Percentiles rank a stretch among this genome's conserved stretches.
Conservation (phyloP, 2,888 invertebrate species). For the Dolomedes plantarius region DNA sequence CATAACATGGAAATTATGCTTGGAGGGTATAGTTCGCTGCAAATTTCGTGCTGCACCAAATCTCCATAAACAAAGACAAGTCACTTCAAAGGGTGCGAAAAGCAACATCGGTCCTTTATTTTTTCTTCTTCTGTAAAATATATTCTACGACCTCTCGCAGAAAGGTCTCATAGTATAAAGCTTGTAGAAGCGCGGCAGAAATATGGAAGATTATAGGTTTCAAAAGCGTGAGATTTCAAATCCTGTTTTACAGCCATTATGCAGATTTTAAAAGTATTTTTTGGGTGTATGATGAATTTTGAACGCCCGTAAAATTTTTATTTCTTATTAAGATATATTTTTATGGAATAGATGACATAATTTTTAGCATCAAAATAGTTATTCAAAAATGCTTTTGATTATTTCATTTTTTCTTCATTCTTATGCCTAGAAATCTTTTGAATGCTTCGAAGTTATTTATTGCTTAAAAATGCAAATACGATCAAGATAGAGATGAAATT, state of each 20-base stretch:
- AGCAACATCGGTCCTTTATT: slow-evolving; percentile 21
- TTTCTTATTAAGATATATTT: slow-evolving; percentile 23
- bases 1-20: slow-evolving; percentile 62
- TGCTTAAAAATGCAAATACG: too few species aligned
- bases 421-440: too few species aligned
- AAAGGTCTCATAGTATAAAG: too few species aligned
- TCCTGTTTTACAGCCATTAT: slow-evolving; percentile 43
- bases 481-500: too few species aligned
- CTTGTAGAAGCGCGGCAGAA: too few species aligned
- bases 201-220: slow-evolving; percentile 30
- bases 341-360: background rate
- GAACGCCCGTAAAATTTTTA: slow-evolving; percentile 31
- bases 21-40: slow-evolving; percentile 20
- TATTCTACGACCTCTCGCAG: slow-evolving; percentile 5
- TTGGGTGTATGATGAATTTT: slow-evolving; percentile 30
- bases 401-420: too few species aligned
- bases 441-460: too few species aligned
- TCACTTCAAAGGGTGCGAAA: slow-evolving; percentile 41
- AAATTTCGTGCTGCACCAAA: slow-evolving; percentile 17
- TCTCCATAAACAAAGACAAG: slow-evolving; percentile 60
- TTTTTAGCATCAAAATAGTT: too few species aligned
- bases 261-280: slow-evolving; percentile 25
- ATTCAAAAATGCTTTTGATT: background rate
- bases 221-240: slow-evolving; percentile 15
- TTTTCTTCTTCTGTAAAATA: slow-evolving; percentile 17